Percentiles rank a stretch among this genome's conserved stretches.
Conservation (phyloP, 2,113 vertebrate genomes). For the Pseudorectes ferrugineus region DNA sequence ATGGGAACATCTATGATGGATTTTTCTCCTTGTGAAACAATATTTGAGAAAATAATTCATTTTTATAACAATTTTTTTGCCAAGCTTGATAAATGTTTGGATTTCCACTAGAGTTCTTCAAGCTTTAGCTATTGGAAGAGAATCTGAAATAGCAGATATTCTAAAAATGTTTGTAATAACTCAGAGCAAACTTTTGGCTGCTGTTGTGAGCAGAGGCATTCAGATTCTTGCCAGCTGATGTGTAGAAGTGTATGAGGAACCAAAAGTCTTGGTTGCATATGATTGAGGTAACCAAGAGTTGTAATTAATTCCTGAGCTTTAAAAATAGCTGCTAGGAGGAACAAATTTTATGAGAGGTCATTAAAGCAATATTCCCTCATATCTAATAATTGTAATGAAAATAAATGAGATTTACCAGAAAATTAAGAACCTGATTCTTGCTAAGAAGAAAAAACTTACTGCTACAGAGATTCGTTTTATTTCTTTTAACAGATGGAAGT, state of each 20-base stretch:
- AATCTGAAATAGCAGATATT: neutral
- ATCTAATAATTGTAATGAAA: neutral
- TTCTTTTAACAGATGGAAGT: conserved; percentile 21
- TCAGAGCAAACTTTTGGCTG: neutral
- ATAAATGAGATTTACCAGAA: neutral
- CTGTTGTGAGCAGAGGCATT: neutral
- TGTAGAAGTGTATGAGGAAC: neutral
- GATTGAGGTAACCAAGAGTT: neutral
- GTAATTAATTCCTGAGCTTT: neutral
- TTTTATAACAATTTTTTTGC: neutral
- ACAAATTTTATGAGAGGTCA: neutral
- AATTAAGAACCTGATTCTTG: neutral
- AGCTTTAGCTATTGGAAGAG: neutral
- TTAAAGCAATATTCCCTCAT: neutral
- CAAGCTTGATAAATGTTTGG: neutral
- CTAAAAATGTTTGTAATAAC: neutral
- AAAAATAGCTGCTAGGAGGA: neutral
- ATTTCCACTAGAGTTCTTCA: neutral
- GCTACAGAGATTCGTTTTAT: neutral
- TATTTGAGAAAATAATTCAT: neutral
- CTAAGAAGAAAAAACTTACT: neutral
- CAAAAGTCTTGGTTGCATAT: neutral
- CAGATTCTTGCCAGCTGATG: neutral
- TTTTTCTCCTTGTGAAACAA: neutral
- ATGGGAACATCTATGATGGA: neutral